Percentiles rank a stretch among this genome's conserved stretches.
Evolutionary conservation across 2,797 vertebrate species (phyloP).

Genomic region (Onychomys arenicola): DNA sequence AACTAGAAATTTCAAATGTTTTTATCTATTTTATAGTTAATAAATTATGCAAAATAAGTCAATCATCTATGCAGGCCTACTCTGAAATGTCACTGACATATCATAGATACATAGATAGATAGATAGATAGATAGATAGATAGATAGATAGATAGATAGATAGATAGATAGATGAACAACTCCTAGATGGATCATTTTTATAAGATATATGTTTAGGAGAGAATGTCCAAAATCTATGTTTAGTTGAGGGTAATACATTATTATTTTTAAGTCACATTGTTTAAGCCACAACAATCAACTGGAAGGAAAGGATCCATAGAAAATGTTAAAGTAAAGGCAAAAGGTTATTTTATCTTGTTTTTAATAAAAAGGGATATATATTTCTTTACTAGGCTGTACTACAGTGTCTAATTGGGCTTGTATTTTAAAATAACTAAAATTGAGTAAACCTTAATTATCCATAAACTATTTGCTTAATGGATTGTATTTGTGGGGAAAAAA

Average conservation of each 20-base stretch:
- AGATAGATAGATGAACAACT: neutral
- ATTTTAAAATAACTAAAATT: slow-evolving; percentile 49
- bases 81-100: neutral
- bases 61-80: neutral
- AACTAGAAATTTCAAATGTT: neutral
- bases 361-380: neutral
- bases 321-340: neutral
- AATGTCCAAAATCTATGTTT: neutral
- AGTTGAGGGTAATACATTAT: neutral
- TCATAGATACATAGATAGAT: neutral
- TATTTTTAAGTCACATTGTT: neutral
- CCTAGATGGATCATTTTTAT: neutral
- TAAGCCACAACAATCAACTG: neutral
- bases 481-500: neutral
- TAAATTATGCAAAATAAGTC: slow-evolving; percentile 16
- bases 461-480: neutral
- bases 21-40: slow-evolving; percentile 25
- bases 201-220: neutral
- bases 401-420: neutral
- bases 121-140: too few relatives aligned
- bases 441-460: neutral
- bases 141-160: neutral
- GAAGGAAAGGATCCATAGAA: neutral
- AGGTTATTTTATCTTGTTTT: slow-evolving; percentile 24
- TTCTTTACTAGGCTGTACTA: neutral